Conservation (phyloP, 2,797 vertebrate genomes). For the Selene dorsalis region DNA sequence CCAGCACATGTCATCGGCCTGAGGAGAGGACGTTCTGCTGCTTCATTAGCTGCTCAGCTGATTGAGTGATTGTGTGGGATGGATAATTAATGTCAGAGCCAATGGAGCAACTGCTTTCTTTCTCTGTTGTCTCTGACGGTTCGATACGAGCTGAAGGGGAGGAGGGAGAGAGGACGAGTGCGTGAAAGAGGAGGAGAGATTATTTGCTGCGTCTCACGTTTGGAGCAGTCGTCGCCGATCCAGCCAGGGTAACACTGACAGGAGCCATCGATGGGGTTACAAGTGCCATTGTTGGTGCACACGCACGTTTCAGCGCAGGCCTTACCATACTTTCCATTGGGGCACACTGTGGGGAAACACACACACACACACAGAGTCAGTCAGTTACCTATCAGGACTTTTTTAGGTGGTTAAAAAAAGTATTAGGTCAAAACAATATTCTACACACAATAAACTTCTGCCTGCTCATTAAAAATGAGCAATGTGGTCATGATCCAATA, state of each 20-base stretch:
- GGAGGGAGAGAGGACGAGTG: neutral
- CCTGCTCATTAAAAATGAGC: neutral
- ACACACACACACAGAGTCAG: neutral
- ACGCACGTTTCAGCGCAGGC: conserved; percentile 87
- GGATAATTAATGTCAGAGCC: conserved; percentile 29
- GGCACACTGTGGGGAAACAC: conserved; percentile 85
- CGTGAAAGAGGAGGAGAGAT: neutral
- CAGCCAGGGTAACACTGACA: conserved; percentile 97
- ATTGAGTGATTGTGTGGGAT: conserved; percentile 10
- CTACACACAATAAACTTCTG: neutral
- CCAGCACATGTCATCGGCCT: conserved; percentile 6
- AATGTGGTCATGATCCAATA: neutral
- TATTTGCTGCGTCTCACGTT: conserved; percentile 80
- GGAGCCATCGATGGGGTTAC: conserved; percentile 93
- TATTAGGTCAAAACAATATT: neutral
- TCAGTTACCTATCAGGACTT: neutral
- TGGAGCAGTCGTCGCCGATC: conserved; percentile 93
- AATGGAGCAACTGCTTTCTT: neutral
- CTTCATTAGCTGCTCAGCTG: conserved; percentile 39
- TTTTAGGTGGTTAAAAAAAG: neutral
- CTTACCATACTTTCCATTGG: conserved; percentile 89
- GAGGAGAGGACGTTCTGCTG: conserved; percentile 9
- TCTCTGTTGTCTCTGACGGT: neutral
- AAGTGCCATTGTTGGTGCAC: conserved; percentile 95
- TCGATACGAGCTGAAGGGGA: neutral